Conservation (phyloP, 2,888 invertebrate species). For the Prosopocoilus inquinatus region DNA sequence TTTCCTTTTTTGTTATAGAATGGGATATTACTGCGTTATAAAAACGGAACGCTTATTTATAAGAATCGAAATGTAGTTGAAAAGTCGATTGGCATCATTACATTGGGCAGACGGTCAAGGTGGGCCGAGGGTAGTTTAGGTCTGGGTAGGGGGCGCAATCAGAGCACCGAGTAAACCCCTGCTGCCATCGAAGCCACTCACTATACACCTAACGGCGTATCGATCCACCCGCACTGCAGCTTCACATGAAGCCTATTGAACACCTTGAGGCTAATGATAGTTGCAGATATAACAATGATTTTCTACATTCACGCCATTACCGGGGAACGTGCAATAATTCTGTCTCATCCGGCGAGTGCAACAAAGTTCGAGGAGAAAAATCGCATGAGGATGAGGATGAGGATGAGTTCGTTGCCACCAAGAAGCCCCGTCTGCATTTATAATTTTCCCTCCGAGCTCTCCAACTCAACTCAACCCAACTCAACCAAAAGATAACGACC, state of each 20-base stretch:
- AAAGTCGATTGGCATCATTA: conserved; percentile 26
- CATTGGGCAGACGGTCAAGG: conserved; percentile 24
- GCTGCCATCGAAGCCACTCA: conserved; percentile 20
- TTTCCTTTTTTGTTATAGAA: not conserved
- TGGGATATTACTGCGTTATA: conserved; percentile 4
- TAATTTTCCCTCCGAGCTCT: no score
- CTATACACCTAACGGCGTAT: conserved; percentile 26
- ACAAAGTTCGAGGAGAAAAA: no score
- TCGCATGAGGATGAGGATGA: no score
- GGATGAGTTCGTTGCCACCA: no score
- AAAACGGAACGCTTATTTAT: conserved; percentile 18
- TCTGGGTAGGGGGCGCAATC: conserved; percentile 23
- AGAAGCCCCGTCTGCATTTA: no score
- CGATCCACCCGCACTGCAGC: conserved; percentile 25
- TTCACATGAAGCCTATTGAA: conserved; percentile 25
- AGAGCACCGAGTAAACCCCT: conserved; percentile 23
- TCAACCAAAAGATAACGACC: no score
- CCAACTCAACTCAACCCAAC: no score
- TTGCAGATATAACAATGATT: conserved; percentile 16
- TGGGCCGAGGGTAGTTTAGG: conserved; percentile 17
- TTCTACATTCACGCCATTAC: conserved; percentile 9
- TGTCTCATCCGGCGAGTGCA: no score
- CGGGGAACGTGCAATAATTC: not conserved
- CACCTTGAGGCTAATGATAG: conserved; percentile 28
- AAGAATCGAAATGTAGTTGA: conserved; percentile 20